Evolutionary conservation across 2,888 invertebrate genomes (phyloP), one percentile per base, ranked within the genome.

Genomic region (Hetaerina titia): DNA sequence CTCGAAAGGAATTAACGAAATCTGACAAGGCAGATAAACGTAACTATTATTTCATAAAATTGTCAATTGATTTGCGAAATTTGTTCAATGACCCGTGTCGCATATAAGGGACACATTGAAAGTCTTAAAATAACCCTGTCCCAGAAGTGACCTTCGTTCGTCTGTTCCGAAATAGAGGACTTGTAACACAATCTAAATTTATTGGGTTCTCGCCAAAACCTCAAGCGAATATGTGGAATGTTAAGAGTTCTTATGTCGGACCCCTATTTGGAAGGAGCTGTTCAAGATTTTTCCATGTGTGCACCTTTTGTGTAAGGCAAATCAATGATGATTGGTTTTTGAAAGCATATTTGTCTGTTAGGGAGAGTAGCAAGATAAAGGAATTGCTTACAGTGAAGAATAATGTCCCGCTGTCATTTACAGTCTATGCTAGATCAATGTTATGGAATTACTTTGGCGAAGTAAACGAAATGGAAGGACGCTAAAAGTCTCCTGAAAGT

Each of bases 141-240:
- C 89, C 89, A 89, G 89, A 89, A 89, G 58, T n/a, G 89, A 56
- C 89, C 89, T 89, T 56, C 57, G 31, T 9, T 56, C 89, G 81
- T 13, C 81, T 81, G 81, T 31, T 89, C 57, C 58, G 89, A 89
- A 89, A 89, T 89, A 89, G 89, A 89, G 57, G n/a, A 13, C 45
- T 22, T 58, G 89, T 57, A 89, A 89, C 81, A 81, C 81, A 17
- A 69, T 69, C 69, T 81, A 81, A 25, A 81, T 9, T 25, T 81
- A 31, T 81, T 81, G 81, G 81, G 31, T 5, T 81, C 11, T 9
- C 1, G 81, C 81, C 81, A 31, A 31, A 81, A 22, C 11, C 81
- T 81, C 81, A 81, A 81, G 31, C 31, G 81, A 31, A 81, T 81
- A 31, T 31, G 4, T 31, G 31, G 11, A 31, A 31, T 22, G 81